Conservation (phyloP, 2,113 vertebrate species). For the Erpornis zantholeuca region DNA sequence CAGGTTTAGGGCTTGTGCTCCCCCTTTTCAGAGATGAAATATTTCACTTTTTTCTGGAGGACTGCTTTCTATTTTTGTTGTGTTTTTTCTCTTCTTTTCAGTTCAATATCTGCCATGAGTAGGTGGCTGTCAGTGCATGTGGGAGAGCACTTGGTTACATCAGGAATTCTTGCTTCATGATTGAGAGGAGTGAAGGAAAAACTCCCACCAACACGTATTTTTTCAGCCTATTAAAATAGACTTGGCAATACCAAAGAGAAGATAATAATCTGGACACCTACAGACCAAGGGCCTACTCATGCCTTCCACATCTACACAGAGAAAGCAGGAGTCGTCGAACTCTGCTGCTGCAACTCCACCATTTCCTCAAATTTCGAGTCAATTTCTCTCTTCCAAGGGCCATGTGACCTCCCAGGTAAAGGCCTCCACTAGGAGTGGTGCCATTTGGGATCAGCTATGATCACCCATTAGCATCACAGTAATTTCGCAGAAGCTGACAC, state of each 20-base stretch:
- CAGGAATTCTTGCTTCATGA: conserved; percentile 20
- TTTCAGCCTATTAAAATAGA: conserved; percentile 9
- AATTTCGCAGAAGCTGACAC: not conserved
- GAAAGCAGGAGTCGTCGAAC: not conserved
- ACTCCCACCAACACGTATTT: not conserved
- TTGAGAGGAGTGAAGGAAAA: conserved; percentile 32
- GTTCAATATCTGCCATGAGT: not conserved
- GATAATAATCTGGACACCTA: conserved; percentile 14
- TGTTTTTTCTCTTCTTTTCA: not conserved
- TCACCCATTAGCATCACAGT: not conserved
- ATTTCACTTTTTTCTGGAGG: not conserved
- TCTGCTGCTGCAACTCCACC: not conserved
- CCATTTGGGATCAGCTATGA: not conserved
- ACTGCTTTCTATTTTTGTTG: not conserved
- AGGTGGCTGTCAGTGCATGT: not conserved
- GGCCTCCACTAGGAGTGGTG: not conserved
- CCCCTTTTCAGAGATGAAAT: not conserved
- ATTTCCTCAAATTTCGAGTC: not conserved
- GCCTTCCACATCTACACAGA: not conserved
- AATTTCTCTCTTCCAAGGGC: not conserved
- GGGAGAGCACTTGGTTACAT: conserved; percentile 19
- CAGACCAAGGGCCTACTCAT: not conserved
- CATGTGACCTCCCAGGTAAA: rapidly evolving
- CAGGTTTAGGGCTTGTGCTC: not conserved
- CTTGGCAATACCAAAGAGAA: not conserved